These are phyloP conservation scores for Dioctria linearis DNA, from an alignment of 2,888 invertebrate species.

Conservation along the genomic window DNA sequence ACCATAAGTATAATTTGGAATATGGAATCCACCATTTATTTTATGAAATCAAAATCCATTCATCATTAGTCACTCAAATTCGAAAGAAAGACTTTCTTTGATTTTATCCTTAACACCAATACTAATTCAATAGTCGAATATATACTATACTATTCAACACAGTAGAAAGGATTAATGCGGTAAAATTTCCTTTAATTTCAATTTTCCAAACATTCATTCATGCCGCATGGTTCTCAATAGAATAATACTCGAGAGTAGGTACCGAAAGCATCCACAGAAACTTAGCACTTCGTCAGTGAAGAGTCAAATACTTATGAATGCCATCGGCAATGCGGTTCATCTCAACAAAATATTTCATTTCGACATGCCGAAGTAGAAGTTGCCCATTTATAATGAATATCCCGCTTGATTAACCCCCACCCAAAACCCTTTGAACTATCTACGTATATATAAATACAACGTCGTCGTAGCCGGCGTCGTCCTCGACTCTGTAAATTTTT, in stretches of 20 bases:
- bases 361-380: neutral
- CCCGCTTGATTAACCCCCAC: slow-evolving; percentile 51
- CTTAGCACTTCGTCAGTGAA: neutral
- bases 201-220: neutral
- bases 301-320: neutral
- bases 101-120: too few relatives aligned
- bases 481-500: slow-evolving; percentile 41
- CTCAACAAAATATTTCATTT: neutral
- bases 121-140: too few relatives aligned
- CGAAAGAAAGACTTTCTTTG: too few relatives aligned
- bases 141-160: too few relatives aligned
- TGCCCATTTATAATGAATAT: slow-evolving; percentile 52
- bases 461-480: too few relatives aligned
- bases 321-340: slow-evolving; percentile 12
- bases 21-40: too few relatives aligned
- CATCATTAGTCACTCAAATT: too few relatives aligned
- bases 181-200: too few relatives aligned
- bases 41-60: too few relatives aligned
- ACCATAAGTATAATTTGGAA: too few relatives aligned
- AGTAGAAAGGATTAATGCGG: too few relatives aligned
- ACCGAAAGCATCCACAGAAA: neutral
- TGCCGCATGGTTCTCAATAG: neutral
- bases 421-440: neutral
- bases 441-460: neutral
- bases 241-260: neutral